phyloP scores from a whole-genome alignment of 1,140 invertebrate genomes.

The Macrotrachela quadricornifera region DNA sequence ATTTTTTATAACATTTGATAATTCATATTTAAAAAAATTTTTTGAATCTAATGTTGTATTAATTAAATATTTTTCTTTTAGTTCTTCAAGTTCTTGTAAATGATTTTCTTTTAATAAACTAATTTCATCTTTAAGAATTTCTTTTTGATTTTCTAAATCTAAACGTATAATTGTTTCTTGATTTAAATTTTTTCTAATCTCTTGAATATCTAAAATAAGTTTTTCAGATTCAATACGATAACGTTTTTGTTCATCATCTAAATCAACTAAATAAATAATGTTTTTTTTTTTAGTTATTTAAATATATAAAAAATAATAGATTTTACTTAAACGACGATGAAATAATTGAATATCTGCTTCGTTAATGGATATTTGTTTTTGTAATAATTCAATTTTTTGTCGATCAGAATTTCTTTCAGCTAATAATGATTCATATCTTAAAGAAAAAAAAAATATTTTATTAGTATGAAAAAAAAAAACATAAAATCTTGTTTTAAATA shows the following conservation, averaged over 20 bases:
- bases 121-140: slow-evolving; percentile 6
- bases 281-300: too few species aligned
- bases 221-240: slow-evolving; percentile 28
- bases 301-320: too few species aligned
- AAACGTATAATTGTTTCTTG: slow-evolving; percentile 4
- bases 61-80: slow-evolving; percentile 2
- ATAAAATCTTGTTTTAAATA: too few species aligned
- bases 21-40: slow-evolving; percentile 21
- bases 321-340: slow-evolving; percentile 20
- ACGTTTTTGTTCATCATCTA: slow-evolving; percentile 32
- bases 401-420: slow-evolving; percentile 23
- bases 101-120: slow-evolving; percentile 6
- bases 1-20: slow-evolving; percentile 34
- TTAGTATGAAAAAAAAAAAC: too few species aligned
- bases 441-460: too few species aligned
- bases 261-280: slow-evolving; percentile 12
- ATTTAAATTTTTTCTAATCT: slow-evolving; percentile 17
- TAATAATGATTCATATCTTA: too few species aligned
- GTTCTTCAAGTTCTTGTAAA: slow-evolving; percentile 4
- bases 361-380: slow-evolving; percentile 33
- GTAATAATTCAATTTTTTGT: slow-evolving; percentile 29
- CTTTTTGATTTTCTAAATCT: slow-evolving; percentile 7
- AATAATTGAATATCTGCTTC: slow-evolving; percentile 35
- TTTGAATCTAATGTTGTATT: slow-evolving; percentile 3
- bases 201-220: slow-evolving; percentile 31